These are phyloP conservation scores for Helostoma temminkii DNA, from an alignment of 2,797 vertebrate species.

Conservation along the genomic window DNA sequence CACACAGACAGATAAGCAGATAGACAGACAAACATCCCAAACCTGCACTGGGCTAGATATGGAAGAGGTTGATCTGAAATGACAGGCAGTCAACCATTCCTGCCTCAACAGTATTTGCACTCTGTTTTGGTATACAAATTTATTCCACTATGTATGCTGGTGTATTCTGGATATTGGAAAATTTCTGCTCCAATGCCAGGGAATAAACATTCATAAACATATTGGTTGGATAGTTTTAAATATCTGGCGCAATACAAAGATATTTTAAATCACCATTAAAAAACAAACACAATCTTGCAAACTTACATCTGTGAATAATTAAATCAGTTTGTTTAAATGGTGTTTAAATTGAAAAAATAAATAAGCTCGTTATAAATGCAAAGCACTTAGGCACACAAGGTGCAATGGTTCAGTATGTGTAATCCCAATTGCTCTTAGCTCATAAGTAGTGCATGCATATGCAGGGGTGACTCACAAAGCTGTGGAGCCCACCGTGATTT, in stretches of 20 bases:
- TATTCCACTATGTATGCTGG: conserved; percentile 56
- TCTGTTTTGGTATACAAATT: conserved; percentile 72
- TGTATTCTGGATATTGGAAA: conserved; percentile 49
- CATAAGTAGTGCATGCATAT: conserved; percentile 61
- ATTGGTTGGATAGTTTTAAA: conserved; percentile 33
- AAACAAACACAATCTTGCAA: conserved; percentile 23
- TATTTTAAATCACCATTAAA: conserved; percentile 23
- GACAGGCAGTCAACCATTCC: conserved; percentile 75
- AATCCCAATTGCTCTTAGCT: conserved; percentile 56
- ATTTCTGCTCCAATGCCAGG: conserved; percentile 37
- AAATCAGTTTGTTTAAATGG: no score
- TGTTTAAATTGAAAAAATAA: no score
- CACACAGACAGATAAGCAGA: conserved; percentile 74
- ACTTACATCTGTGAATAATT: conserved; percentile 37
- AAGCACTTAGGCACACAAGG: conserved; percentile 53
- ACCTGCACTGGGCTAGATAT: conserved; percentile 73
- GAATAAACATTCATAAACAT: conserved; percentile 40
- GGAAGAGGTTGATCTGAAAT: conserved; percentile 74
- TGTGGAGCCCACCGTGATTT: conserved; percentile 60
- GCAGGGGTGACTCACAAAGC: conserved; percentile 56
- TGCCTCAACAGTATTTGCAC: conserved; percentile 72
- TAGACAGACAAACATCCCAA: conserved; percentile 72
- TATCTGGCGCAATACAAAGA: conserved; percentile 4
- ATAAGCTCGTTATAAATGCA: conserved; percentile 47
- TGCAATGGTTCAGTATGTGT: conserved; percentile 59